Percentiles rank a stretch among this genome's conserved stretches.
Conservation (phyloP, 2,797 vertebrate species). For the Sebastes hubbsi region DNA sequence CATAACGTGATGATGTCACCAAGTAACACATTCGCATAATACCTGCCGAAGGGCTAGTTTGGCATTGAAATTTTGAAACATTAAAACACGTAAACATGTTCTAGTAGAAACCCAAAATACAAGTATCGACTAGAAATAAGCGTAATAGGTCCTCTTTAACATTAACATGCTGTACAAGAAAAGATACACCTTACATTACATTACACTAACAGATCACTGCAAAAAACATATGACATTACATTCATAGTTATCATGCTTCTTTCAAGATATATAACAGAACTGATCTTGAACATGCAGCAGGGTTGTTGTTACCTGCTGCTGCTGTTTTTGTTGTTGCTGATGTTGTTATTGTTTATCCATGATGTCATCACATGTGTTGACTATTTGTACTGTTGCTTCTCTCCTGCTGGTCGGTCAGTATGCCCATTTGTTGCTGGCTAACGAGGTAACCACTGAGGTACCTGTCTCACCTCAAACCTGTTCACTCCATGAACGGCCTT, state of each 20-base stretch:
- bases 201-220: background rate
- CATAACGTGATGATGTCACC: too few relatives aligned
- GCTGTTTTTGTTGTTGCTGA: slow-evolving; percentile 14
- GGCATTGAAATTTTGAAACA: too few relatives aligned
- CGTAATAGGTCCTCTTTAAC: too few relatives aligned
- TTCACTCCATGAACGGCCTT: slow-evolving; percentile 9
- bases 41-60: too few relatives aligned
- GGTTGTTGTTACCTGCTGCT: background rate
- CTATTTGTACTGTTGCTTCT: slow-evolving; percentile 89
- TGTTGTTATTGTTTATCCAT: slow-evolving; percentile 42
- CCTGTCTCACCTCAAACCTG: slow-evolving; percentile 74
- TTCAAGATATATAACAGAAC: background rate
- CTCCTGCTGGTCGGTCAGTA: slow-evolving; percentile 88
- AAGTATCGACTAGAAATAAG: too few relatives aligned
- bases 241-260: background rate
- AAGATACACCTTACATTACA: background rate
- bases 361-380: slow-evolving; percentile 75
- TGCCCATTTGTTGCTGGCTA: slow-evolving; percentile 94
- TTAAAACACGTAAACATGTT: too few relatives aligned
- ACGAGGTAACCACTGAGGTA: slow-evolving; percentile 97
- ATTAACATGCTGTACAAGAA: background rate
- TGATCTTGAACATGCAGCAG: background rate
- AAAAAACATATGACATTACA: background rate
- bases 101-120: too few relatives aligned
- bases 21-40: too few relatives aligned